These are phyloP conservation scores for Manis pentadactyla DNA, from an alignment of 2,797 vertebrate species.

Conservation along the genomic window DNA sequence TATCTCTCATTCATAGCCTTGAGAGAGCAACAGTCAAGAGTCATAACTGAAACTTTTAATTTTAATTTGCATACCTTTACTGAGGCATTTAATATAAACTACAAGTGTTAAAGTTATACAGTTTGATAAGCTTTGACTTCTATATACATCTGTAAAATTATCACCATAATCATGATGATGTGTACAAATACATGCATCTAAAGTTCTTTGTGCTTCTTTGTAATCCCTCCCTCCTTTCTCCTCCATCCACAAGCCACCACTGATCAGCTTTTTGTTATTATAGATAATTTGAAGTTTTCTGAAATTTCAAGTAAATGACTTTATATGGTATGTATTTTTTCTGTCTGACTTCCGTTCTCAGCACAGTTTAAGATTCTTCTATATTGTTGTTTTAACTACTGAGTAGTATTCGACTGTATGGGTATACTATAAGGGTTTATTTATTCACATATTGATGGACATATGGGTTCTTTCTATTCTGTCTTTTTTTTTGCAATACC, in stretches of 20 bases:
- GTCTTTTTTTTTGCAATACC: neutral
- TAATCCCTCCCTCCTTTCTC: neutral
- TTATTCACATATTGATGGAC: neutral
- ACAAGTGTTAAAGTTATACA: neutral
- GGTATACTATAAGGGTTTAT: neutral
- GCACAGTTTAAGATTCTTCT: neutral
- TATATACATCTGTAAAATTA: neutral
- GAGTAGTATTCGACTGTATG: neutral
- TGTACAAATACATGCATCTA: neutral
- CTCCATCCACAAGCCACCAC: neutral
- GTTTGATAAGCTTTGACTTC: neutral
- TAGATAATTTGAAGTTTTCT: neutral
- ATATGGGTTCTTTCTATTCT: neutral
- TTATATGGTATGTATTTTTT: neutral
- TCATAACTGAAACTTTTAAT: neutral
- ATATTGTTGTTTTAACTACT: neutral
- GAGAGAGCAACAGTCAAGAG: neutral
- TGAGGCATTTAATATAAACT: neutral
- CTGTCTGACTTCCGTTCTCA: neutral
- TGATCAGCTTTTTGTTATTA: neutral
- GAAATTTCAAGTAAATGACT: constrained; percentile 8
- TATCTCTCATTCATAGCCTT: neutral
- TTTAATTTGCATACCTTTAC: neutral
- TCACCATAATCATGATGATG: neutral
- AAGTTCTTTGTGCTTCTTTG: neutral